These are phyloP conservation scores for Oophaga sylvatica DNA, from an alignment of 2,797 vertebrate genomes.

Conservation along the genomic window DNA sequence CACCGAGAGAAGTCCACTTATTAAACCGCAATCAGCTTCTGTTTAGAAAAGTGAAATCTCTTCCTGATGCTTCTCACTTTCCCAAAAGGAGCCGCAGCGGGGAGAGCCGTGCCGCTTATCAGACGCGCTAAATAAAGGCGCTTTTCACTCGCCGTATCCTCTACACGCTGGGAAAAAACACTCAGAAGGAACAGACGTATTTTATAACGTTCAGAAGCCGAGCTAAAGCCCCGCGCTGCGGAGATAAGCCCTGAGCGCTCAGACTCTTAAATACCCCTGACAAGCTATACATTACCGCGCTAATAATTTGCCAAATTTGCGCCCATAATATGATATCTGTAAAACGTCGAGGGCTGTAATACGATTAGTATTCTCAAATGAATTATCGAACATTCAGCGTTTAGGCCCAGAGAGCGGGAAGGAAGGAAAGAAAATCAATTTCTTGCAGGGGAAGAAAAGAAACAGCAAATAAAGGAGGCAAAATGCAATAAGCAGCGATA, in stretches of 20 bases:
- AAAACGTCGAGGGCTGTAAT: constrained; percentile 90
- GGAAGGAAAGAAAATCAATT: constrained; percentile 86
- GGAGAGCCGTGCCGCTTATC: constrained; percentile 83
- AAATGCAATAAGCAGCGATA: constrained; percentile 35
- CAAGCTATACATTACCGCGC: constrained; percentile 87
- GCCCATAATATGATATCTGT: constrained; percentile 89
- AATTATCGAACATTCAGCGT: constrained; percentile 95
- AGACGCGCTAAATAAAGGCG: constrained; percentile 72
- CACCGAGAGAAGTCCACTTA: not conserved
- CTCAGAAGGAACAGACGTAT: constrained; percentile 75
- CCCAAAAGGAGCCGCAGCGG: constrained; percentile 75
- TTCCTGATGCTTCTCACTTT: constrained; percentile 81
- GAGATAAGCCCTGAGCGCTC: constrained; percentile 84
- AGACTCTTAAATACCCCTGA: constrained; percentile 84
- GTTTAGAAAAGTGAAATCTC: not conserved
- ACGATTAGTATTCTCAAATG: constrained; percentile 93
- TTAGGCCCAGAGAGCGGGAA: constrained; percentile 81
- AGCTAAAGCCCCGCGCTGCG: constrained; percentile 80
- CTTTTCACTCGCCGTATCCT: constrained; percentile 75
- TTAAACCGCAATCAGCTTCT: not conserved
- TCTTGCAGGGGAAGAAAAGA: constrained; percentile 69
- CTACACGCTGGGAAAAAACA: constrained; percentile 75
- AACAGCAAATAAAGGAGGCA: constrained; percentile 15
- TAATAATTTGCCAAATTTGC: constrained; percentile 90
- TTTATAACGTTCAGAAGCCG: constrained; percentile 80